phyloP scores from a whole-genome alignment of 2,888 invertebrate species.

The Apamea epomidion region DNA sequence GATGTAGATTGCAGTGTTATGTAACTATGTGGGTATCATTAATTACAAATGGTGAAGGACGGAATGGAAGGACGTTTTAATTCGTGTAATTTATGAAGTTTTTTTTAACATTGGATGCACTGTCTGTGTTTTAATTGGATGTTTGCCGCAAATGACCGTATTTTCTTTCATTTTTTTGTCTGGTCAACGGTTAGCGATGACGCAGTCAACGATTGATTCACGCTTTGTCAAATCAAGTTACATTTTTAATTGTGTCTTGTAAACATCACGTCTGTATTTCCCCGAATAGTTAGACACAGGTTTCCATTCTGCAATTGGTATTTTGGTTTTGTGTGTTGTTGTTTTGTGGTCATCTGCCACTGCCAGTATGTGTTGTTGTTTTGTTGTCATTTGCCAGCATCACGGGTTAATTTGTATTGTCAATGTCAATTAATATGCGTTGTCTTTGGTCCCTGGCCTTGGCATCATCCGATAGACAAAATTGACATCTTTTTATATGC shows the following conservation, averaged over 20 bases:
- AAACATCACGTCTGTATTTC: too few species aligned
- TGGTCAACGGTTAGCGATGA: background rate
- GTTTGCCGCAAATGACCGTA: background rate
- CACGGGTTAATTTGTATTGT: too few species aligned
- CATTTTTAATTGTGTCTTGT: background rate
- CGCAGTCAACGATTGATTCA: background rate
- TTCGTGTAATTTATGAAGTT: constrained; percentile 10
- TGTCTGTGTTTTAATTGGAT: background rate
- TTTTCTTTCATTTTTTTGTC: background rate
- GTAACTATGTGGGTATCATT: constrained; percentile 22
- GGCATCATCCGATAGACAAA: too few species aligned
- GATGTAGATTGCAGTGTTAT: constrained; percentile 21
- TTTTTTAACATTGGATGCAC: background rate
- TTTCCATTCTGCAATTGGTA: too few species aligned
- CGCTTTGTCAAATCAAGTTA: background rate
- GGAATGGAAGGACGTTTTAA: background rate
- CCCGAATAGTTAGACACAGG: too few species aligned
- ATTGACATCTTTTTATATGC: too few species aligned
- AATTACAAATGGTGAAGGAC: constrained; percentile 22
- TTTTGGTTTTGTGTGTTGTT: too few species aligned
- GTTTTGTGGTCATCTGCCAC: too few species aligned
- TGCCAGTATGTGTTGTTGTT: too few species aligned
- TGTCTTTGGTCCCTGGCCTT: too few species aligned
- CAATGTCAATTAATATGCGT: too few species aligned
- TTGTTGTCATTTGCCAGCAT: too few species aligned